Base-by-base conservation (phyloP, 2,113 vertebrate genomes). In the Benthochromis sp. region DNA sequence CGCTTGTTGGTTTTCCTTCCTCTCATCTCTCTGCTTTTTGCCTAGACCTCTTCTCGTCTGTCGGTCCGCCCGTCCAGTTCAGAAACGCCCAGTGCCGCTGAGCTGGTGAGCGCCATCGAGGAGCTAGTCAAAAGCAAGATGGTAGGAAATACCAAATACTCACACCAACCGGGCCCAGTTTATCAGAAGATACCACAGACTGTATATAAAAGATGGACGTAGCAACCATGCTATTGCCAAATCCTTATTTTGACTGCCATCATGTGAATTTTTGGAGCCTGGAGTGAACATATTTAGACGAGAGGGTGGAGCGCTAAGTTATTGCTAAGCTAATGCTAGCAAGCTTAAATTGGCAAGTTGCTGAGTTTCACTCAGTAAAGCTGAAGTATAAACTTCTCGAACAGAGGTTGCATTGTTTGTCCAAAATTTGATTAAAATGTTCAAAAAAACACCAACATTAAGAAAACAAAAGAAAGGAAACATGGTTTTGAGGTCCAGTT, bases 61-160 rank as follows among this genome's bases (percentile, higher is more conserved):
- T 93, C 98, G 4, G 98, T 99, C 54, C 98, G 98, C n/a, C 98
- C 98, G 0, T 98, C 98, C 93, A 99, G 98, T 95, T 99, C 99
- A 0, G 99, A 99, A 93, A 99, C 98, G 0, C 99, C 99, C 19
- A 99, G 98, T 12, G 98, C 99, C 13, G 99, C 98, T 1, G 98
- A 99, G 92, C 95, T 99, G 59, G 98, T 99, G 95, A 99, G 97
- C 94, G 99, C 99, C 11, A 99, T 99, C 12, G 98, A 99, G 91
- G 98, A 99, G 87, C 97, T 99, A 29, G 99, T 99, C 91, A 99
- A 99, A 94, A 99, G 98, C 97, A 99, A 99, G 96, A 99, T 99
- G 99, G 99, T 99, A 95, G 97, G 98, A 93, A 66, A n/a, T 66
- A 3, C 40, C 29, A 29, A 45, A 57, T 45, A 66, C 45, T 34